phyloP scores from a whole-genome alignment of 2,113 vertebrate species.

The Oncorhynchus gorbuscha region DNA sequence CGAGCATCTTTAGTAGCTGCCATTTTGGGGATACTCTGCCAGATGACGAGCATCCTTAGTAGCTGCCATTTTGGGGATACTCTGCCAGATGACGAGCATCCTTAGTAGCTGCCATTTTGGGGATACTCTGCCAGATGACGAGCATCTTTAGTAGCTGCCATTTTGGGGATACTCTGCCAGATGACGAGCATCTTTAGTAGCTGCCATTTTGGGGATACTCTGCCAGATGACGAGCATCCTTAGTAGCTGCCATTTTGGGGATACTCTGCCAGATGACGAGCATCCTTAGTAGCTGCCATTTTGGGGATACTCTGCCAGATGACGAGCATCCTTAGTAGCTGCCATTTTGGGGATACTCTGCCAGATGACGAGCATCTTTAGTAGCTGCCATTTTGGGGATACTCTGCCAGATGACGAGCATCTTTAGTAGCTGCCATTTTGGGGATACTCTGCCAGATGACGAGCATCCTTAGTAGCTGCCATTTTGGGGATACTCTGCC shows the following conservation, averaged over 20 bases:
- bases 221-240: too few species aligned
- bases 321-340: too few species aligned
- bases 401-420: not conserved
- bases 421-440: constrained; percentile 31
- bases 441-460: not conserved
- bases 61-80: constrained; percentile 6
- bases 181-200: constrained; percentile 33
- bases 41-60: too few species aligned
- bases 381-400: constrained; percentile 9
- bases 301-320: not conserved
- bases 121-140: not conserved
- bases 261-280: not conserved
- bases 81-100: not conserved
- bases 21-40: constrained; percentile 1
- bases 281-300: constrained; percentile 29
- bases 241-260: constrained; percentile 17
- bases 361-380: constrained; percentile 33
- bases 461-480: constrained; percentile 28
- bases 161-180: constrained; percentile 2
- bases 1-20: constrained; percentile 34
- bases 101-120: constrained; percentile 24
- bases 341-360: constrained; percentile 9
- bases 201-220: constrained; percentile 8
- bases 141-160: constrained; percentile 29
- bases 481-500: constrained; percentile 1